Base-by-base conservation (phyloP, 1,140 invertebrate genomes). In the Ceratosolen fusciceps region DNA sequence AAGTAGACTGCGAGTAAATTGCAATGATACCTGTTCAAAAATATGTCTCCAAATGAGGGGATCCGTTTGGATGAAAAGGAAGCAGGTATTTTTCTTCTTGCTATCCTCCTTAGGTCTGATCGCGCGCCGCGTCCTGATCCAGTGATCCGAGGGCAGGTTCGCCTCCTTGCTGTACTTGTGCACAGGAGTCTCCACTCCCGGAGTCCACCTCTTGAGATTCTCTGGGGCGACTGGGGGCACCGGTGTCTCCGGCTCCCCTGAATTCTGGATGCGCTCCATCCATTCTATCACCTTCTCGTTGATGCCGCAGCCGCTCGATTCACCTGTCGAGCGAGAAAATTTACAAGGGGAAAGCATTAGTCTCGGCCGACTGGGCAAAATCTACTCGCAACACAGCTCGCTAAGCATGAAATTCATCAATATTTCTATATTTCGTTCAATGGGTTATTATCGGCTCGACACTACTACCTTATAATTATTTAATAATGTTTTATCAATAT, bases 1-100 rank as follows among this genome's bases (percentile, higher is more conserved):
- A 52, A 60, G 16, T 60, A 29, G 5, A 10, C 1, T 31, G 12
- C 12, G 12, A 29, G 9, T 12, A 29, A 60, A 29, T 14, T 3
- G 31, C 19, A 21, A 16, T 29, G 14, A 43, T 47, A 71, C 92
- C 90, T 93, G 92, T 82, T 93, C 92, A 37, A 91, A 90, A 84
- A 98, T 97, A 87, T 98, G 96, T 84, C 95, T 93, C 97, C 98
- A 99, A 86, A 99, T 96, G 78, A 98, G 94, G 80, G 98, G 98
- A 93, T 99, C 98, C 16, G 98, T 98, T 90, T 99, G 97, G 88
- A 99, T 97, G 88, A 97, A 99, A 21, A 99, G 93, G 43, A 96
- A 97, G 89, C 98, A 99, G 7, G 89, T 90, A 87, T 96, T 96
- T 80, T 93, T 93, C 86, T 96, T 96, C 80, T 92, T 93, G 85